These are phyloP conservation scores for Rostratula benghalensis DNA, from an alignment of 2,113 vertebrate genomes.

Conservation along the genomic window DNA sequence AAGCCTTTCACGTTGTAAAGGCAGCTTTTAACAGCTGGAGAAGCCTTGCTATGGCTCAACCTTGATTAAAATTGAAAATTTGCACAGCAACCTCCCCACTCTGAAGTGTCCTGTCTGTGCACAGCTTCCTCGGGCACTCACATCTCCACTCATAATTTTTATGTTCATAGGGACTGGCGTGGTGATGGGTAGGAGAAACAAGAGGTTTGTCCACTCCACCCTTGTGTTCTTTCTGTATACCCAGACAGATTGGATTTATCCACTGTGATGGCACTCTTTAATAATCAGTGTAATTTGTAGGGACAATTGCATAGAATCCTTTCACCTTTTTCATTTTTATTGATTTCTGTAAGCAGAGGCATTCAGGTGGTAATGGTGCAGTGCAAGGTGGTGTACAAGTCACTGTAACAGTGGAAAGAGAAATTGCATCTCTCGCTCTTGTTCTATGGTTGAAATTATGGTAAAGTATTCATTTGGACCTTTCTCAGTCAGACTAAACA, in stretches of 20 bases:
- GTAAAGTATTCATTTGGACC: background rate
- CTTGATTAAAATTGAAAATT: background rate
- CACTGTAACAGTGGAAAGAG: background rate
- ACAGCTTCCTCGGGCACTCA: background rate
- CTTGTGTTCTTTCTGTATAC: background rate
- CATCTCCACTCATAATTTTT: background rate
- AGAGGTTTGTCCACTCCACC: background rate
- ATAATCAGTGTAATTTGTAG: background rate
- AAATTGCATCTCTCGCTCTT: too few relatives aligned
- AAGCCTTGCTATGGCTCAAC: background rate
- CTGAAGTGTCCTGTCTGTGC: background rate
- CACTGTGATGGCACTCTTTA: background rate
- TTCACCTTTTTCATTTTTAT: background rate
- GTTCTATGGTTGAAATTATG: background rate
- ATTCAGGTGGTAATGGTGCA: background rate
- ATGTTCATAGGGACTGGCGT: background rate
- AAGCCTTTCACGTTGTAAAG: background rate
- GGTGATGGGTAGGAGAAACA: background rate
- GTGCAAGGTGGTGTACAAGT: background rate
- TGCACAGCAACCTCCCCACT: background rate
- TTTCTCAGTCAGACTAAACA: background rate
- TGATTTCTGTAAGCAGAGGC: background rate
- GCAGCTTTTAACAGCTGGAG: background rate
- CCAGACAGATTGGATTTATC: background rate
- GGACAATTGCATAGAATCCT: background rate